These are phyloP conservation scores for Puma concolor DNA, from an alignment of 2,113 vertebrate species.

Conservation along the genomic window DNA sequence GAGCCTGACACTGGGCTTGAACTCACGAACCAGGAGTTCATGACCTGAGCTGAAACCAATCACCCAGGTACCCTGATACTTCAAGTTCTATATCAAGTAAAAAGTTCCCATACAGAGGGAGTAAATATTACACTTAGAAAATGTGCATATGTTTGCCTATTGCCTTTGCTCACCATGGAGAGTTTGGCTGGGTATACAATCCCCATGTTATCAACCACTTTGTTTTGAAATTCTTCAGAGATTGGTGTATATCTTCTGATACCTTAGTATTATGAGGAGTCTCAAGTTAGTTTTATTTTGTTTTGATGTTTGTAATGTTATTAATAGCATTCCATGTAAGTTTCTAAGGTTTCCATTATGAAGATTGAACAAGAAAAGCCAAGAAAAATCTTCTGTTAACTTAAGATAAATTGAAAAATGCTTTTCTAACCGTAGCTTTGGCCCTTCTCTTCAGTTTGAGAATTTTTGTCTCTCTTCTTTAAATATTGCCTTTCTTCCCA, in stretches of 20 bases:
- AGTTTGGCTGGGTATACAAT: neutral
- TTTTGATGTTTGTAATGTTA: neutral
- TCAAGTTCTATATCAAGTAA: neutral
- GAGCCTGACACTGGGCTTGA: no score
- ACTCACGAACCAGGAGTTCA: no score
- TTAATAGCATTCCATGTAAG: neutral
- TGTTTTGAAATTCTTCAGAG: constrained; percentile 4
- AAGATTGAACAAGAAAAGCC: neutral
- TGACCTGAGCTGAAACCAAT: no score
- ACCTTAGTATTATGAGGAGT: neutral
- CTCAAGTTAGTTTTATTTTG: neutral
- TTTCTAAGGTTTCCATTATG: neutral
- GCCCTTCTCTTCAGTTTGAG: neutral
- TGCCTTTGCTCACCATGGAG: neutral
- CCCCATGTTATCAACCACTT: neutral
- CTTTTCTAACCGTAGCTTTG: neutral
- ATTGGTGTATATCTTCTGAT: neutral
- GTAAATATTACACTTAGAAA: neutral
- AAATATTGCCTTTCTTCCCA: neutral
- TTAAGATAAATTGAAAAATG: neutral
- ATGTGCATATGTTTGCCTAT: neutral
- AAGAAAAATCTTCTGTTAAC: neutral
- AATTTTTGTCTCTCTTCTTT: neutral
- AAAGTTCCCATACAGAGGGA: neutral
- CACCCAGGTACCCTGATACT: neutral